phyloP scores from a whole-genome alignment of 2,113 vertebrate genomes.

The Mesitornis unicolor region DNA sequence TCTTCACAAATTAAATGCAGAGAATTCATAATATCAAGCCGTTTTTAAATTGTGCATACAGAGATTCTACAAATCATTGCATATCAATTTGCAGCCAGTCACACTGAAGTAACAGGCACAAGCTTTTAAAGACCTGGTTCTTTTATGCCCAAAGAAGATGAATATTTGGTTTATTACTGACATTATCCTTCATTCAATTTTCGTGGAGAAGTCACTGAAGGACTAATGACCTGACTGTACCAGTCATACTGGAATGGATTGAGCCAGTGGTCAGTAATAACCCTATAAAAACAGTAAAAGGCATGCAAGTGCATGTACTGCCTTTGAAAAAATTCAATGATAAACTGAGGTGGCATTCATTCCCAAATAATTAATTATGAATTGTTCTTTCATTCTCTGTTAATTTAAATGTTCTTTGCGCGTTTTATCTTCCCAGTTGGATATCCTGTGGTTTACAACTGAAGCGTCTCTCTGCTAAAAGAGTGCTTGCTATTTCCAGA shows the following conservation, averaged over 20 bases:
- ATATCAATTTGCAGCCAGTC: not conserved
- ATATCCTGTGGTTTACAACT: constrained; percentile 17
- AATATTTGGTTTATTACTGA: not conserved
- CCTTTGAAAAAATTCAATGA: constrained; percentile 30
- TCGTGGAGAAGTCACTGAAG: not conserved
- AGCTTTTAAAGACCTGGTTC: not conserved
- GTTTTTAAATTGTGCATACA: not conserved
- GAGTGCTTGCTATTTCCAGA: not conserved
- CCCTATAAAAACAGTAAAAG: not conserved
- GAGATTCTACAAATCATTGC: not conserved
- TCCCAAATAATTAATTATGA: constrained; percentile 61
- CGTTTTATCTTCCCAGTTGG: constrained; percentile 33
- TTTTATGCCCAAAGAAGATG: not conserved
- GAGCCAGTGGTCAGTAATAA: not conserved
- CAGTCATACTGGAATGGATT: not conserved
- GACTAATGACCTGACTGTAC: not conserved
- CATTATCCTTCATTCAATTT: not conserved
- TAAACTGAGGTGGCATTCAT: constrained; percentile 48
- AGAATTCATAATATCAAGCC: not conserved
- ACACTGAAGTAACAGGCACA: not conserved
- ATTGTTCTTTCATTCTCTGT: constrained; percentile 42
- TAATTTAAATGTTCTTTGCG: constrained; percentile 51
- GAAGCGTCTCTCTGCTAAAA: not conserved
- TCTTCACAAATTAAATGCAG: not conserved
- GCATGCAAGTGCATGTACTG: not conserved